These are phyloP conservation scores for Poicephalus meyeri DNA, from an alignment of 2,113 vertebrate genomes.

Conservation along the genomic window DNA sequence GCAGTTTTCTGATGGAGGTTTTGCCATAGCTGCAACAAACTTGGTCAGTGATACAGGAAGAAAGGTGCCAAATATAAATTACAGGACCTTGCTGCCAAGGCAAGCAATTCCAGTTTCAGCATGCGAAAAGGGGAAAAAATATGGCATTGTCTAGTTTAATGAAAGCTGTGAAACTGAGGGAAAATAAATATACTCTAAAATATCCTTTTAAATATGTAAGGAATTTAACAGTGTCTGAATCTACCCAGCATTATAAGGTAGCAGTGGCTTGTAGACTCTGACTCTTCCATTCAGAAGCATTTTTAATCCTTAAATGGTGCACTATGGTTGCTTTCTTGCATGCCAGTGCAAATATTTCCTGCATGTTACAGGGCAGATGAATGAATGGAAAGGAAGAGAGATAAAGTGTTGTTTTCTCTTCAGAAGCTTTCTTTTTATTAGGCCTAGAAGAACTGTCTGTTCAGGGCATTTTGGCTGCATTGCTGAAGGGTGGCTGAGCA, in stretches of 20 bases:
- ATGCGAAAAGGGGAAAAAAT: neutral
- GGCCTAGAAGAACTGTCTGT: neutral
- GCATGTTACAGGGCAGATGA: neutral
- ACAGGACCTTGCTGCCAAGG: slow-evolving; percentile 30
- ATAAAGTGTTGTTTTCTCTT: neutral
- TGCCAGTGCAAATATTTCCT: neutral
- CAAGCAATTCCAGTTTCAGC: slow-evolving; percentile 17
- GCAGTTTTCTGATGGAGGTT: neutral
- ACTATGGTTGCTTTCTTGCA: neutral
- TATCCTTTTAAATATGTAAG: neutral
- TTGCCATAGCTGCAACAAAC: neutral
- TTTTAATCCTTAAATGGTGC: slow-evolving; percentile 55
- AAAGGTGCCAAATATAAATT: neutral
- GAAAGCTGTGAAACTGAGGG: slow-evolving; percentile 25
- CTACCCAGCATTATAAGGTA: neutral
- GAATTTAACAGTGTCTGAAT: slow-evolving; percentile 34
- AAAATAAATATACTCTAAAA: neutral
- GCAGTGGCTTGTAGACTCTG: neutral
- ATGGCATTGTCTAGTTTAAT: slow-evolving; percentile 16
- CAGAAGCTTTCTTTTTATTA: neutral
- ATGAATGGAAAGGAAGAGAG: neutral
- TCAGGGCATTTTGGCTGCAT: neutral
- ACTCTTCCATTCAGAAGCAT: neutral
- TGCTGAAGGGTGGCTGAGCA: neutral
- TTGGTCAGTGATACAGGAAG: neutral